These are phyloP conservation scores for Telenomus remus DNA, from an alignment of 1,140 invertebrate species.

Conservation along the genomic window DNA sequence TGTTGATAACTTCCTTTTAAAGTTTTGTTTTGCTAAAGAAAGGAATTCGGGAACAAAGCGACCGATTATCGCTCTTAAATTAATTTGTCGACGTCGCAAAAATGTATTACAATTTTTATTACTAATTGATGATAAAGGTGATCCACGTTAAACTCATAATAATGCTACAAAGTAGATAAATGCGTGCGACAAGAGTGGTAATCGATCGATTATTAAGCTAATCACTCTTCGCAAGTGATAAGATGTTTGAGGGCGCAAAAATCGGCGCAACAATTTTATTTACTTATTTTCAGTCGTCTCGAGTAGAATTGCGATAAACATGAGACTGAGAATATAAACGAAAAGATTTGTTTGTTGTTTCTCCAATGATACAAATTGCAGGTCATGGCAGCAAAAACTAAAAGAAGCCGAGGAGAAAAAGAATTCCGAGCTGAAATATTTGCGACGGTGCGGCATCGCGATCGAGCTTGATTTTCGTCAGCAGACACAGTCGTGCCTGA, in stretches of 20 bases:
- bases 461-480: constrained; percentile 71
- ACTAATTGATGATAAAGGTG: neutral
- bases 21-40: no score
- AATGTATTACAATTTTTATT: constrained; percentile 13
- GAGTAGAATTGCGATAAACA: no score
- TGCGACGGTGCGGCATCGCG: constrained; percentile 76
- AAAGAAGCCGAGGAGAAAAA: constrained; percentile 78
- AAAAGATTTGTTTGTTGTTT: neutral
- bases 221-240: constrained; percentile 15
- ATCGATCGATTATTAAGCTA: constrained; percentile 28
- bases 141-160: no score
- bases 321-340: no score
- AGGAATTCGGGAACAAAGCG: neutral
- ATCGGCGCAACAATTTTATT: neutral
- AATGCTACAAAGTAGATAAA: constrained; percentile 13
- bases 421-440: constrained; percentile 77
- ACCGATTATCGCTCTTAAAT: constrained; percentile 4
- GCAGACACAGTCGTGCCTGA: constrained; percentile 76
- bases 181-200: constrained; percentile 8
- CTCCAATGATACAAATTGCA: constrained; percentile 56
- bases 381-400: constrained; percentile 73
- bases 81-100: constrained; percentile 24
- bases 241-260: neutral
- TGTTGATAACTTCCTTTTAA: no score
- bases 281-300: neutral